Evolutionary conservation across 2,888 invertebrate species (phyloP).

Genomic region (Charanyca ferruginea): DNA sequence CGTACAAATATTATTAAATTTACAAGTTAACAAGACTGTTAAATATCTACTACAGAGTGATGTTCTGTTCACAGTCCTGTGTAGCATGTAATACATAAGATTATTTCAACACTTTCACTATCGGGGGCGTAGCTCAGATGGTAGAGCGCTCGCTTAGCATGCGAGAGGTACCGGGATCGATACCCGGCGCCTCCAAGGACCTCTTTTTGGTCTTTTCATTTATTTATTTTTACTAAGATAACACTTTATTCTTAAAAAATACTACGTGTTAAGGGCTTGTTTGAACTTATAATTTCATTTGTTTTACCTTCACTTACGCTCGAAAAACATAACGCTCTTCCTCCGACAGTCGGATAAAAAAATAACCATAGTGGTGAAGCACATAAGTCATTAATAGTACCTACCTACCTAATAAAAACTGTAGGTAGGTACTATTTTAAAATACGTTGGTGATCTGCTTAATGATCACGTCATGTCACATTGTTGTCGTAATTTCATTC

Average conservation of each 20-base stretch:
- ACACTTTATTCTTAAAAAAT: too few species aligned
- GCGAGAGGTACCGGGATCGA: slow-evolving; percentile 91
- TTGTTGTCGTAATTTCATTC: slow-evolving; percentile 8
- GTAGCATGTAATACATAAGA: not conserved
- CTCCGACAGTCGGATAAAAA: too few species aligned
- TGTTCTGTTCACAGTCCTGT: not conserved
- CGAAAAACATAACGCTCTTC: too few species aligned
- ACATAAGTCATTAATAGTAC: not conserved
- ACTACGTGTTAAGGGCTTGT: too few species aligned
- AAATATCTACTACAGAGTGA: not conserved
- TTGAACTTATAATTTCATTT: not conserved
- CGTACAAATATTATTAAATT: not conserved
- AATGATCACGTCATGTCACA: slow-evolving; percentile 8
- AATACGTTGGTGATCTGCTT: not conserved
- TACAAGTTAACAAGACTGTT: not conserved
- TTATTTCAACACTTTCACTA: not conserved
- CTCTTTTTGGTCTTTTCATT: slow-evolving; percentile 8
- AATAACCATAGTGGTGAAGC: too few species aligned
- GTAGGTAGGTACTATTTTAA: too few species aligned
- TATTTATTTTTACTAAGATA: not conserved
- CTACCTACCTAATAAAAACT: too few species aligned
- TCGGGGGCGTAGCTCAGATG: slow-evolving; percentile 87
- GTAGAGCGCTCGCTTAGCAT: slow-evolving; percentile 89
- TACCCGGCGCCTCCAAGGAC: slow-evolving; percentile 88
- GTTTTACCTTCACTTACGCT: too few species aligned